Base-by-base conservation (phyloP, 1,140 invertebrate species). In the Aricia agestis region DNA sequence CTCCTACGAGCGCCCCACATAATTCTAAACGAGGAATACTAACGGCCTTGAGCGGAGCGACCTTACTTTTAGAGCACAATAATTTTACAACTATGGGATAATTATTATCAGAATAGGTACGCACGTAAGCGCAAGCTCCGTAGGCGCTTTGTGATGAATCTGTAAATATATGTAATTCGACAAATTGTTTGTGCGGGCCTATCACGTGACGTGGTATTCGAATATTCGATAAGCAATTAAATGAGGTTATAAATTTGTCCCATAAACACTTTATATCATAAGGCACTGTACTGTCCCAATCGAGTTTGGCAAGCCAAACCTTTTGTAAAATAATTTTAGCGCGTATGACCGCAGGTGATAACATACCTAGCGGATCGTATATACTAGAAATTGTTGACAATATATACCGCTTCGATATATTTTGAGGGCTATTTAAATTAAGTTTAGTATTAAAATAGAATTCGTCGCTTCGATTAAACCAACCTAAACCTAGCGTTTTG, bases 401-500 rank as follows among this genome's bases (percentile, higher is more conserved):
- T 7, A 42, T 42, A 11, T 42, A 6, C 11, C 41, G 41, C 11
- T 42, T 42, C 11, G 41, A 42, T 15, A n/a, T 58, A 58, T 15
- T 3, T 19, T 10, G 36, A 6, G 13, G 13, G 15, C 2, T n/a
- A 58, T n/a, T 66, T 45, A 71, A 42, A 57, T 75, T 57, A 45
- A 75, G 19, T 36, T 76, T 78, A 4, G 77, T 74, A 17, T 66
- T 72, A 63, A 68, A 78, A 69, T 78, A 71, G 45, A 78, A 72
- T 57, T 70, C 59, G 52, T 78, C 75, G 36, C 11, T 68, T 17
- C 69, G 11, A 67, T 73, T 76, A 32, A 32, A 69, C 74, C 74
- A 75, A 66, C 74, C 74, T 15, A 75, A 32, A 59, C 74, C 71
- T 19, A 74, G 19, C 2, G 74, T 78, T 72, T 77, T 77, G 68